phyloP scores from a whole-genome alignment of 2,888 invertebrate genomes.

The Apoda limacodes region DNA sequence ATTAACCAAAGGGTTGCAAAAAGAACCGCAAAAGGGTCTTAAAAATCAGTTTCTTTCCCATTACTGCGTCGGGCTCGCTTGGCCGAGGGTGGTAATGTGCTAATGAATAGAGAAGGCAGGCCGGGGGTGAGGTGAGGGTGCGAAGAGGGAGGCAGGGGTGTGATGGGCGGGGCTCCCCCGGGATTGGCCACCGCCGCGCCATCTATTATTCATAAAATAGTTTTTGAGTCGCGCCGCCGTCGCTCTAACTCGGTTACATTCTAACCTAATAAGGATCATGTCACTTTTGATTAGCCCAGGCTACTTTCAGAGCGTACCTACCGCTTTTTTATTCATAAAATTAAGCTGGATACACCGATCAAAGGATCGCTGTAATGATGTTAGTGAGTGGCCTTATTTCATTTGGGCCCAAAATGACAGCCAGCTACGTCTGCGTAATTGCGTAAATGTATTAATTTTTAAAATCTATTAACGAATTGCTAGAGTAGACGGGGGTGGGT shows the following conservation, averaged over 20 bases:
- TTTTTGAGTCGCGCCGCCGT: conserved; percentile 66
- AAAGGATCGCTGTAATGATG: conserved; percentile 40
- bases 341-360: conserved; percentile 37
- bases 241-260: conserved; percentile 56
- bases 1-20: conserved; percentile 6
- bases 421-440: conserved; percentile 36
- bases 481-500: conserved; percentile 18
- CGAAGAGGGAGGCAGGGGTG: conserved; percentile 23
- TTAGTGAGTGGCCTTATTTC: conserved; percentile 41
- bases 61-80: conserved; percentile 37
- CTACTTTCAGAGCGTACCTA: too few species aligned
- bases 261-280: conserved; percentile 66
- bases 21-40: conserved; percentile 8
- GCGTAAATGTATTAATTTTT: conserved; percentile 57
- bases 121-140: conserved; percentile 27
- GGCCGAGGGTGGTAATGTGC: conserved; percentile 61
- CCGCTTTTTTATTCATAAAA: too few species aligned
- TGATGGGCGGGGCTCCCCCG: conserved; percentile 40
- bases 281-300: conserved; percentile 66
- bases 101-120: conserved; percentile 63
- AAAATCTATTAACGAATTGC: conserved; percentile 59
- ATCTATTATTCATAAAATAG: conserved; percentile 71
- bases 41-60: conserved; percentile 56
- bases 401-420: conserved; percentile 47
- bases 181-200: conserved; percentile 61